Percentiles rank a stretch among this genome's conserved stretches.
phyloP scores from a whole-genome alignment of 2,888 invertebrate genomes.

The Dryadula phaetusa region DNA sequence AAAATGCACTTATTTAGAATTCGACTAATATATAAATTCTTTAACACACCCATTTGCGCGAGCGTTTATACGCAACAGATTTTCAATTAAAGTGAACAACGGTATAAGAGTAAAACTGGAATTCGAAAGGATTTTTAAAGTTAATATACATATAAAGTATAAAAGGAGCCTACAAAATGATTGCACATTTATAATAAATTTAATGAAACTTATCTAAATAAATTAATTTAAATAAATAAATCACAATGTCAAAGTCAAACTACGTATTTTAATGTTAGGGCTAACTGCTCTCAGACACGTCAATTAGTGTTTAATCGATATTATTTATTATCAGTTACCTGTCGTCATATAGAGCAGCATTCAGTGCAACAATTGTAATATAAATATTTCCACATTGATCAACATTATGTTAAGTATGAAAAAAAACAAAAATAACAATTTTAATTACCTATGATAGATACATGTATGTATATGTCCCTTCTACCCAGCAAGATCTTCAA shows the following conservation, averaged over 20 bases:
- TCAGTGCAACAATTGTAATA: neutral
- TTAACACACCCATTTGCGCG: slow-evolving; percentile 15
- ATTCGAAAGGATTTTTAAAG: neutral
- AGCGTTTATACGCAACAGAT: slow-evolving; percentile 23
- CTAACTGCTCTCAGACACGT: neutral
- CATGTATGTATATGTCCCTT: too few species aligned
- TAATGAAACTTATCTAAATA: slow-evolving; percentile 11
- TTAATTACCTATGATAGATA: too few species aligned
- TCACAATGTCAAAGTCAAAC: slow-evolving; percentile 17
- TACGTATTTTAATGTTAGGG: neutral
- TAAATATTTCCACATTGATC: neutral
- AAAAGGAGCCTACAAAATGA: neutral
- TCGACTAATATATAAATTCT: neutral
- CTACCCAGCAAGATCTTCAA: too few species aligned
- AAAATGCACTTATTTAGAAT: slow-evolving; percentile 17
- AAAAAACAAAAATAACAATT: neutral
- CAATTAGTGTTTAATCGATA: neutral
- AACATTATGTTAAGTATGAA: neutral
- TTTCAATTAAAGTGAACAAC: neutral
- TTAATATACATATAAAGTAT: neutral
- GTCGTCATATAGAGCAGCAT: neutral
- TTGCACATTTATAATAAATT: slow-evolving; percentile 6
- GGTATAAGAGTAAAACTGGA: neutral
- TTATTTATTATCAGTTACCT: neutral
- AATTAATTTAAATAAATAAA: slow-evolving; percentile 21